These are phyloP conservation scores for Heteronetta atricapilla DNA, from an alignment of 2,113 vertebrate genomes.

Conservation along the genomic window DNA sequence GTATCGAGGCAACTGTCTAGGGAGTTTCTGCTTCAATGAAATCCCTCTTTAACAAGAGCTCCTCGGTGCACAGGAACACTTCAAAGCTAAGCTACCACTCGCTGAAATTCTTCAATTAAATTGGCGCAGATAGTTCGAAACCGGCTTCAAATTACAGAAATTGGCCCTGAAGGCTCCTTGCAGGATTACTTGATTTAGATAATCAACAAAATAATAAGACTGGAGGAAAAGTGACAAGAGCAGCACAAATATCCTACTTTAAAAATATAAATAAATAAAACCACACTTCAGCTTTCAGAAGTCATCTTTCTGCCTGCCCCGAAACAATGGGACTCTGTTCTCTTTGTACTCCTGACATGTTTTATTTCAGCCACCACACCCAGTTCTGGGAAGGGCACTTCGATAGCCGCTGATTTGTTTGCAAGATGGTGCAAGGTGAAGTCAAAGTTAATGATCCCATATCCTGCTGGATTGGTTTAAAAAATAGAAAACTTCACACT, in stretches of 20 bases:
- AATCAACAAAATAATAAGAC: background rate
- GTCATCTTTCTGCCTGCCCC: background rate
- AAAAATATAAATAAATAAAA: background rate
- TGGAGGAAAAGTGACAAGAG: background rate
- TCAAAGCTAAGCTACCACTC: background rate
- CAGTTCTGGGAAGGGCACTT: slow-evolving; percentile 53
- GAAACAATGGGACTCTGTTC: slow-evolving; percentile 53
- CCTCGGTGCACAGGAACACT: background rate
- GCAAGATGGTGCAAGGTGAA: slow-evolving; percentile 57
- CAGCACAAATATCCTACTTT: background rate
- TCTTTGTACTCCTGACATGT: background rate
- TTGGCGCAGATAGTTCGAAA: background rate
- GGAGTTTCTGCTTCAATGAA: background rate
- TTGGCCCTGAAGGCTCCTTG: background rate
- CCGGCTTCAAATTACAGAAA: background rate
- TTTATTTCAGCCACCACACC: slow-evolving; percentile 60
- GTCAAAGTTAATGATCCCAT: slow-evolving; percentile 17
- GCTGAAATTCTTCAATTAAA: background rate
- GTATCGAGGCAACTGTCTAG: background rate
- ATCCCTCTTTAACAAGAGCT: background rate
- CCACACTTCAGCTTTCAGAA: background rate
- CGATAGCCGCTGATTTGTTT: background rate
- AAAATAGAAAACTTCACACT: background rate
- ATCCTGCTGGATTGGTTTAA: background rate
- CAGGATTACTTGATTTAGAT: background rate